Conservation (phyloP, 1,140 invertebrate species). For the Zaprionus camerounensis region DNA sequence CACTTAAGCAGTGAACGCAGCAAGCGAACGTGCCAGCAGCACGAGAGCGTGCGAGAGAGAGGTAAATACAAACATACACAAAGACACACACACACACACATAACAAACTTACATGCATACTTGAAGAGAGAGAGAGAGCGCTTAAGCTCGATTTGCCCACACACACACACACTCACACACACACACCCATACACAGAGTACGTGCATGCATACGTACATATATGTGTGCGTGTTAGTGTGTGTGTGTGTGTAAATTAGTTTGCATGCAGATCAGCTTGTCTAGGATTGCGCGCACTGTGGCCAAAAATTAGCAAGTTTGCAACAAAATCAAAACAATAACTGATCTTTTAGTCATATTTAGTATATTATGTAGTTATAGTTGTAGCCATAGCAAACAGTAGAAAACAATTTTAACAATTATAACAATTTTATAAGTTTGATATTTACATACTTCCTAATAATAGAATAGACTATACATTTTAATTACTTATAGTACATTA, state of each 20-base stretch:
- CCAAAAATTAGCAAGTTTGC: neutral
- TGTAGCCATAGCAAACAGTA: neutral
- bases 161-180: neutral
- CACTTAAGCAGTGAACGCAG: neutral
- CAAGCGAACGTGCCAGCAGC: constrained; percentile 3
- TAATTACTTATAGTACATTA: neutral
- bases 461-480: neutral
- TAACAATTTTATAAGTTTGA: neutral
- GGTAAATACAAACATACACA: constrained; percentile 22
- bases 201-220: neutral
- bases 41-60: constrained; percentile 36
- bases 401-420: neutral
- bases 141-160: constrained; percentile 25
- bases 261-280: constrained; percentile 9
- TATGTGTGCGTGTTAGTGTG: neutral
- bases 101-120: neutral
- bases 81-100: neutral
- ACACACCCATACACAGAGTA: neutral
- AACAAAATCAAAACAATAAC: neutral
- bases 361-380: neutral
- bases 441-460: neutral
- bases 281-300: neutral
- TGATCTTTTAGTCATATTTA: neutral
- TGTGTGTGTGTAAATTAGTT: constrained; percentile 4
- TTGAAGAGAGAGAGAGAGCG: constrained; percentile 16